Percentiles rank a stretch among this genome's conserved stretches.
These are phyloP conservation scores for Leptatherina wallacei DNA, from an alignment of 2,797 vertebrate genomes.

Conservation along the genomic window DNA sequence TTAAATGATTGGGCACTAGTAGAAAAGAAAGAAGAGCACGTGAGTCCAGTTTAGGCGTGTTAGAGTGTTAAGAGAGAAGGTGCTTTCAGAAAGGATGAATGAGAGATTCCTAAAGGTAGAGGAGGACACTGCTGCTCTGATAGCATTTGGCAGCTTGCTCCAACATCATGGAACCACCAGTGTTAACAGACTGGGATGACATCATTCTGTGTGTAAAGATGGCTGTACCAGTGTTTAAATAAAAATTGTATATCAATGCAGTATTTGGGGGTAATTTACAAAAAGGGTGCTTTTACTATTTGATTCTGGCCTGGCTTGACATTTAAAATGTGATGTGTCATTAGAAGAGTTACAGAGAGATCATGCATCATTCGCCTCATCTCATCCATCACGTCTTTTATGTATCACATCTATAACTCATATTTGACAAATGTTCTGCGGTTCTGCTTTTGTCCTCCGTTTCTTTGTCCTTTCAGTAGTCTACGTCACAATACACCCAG, in stretches of 20 bases:
- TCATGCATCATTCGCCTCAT: constrained; percentile 1
- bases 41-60: neutral
- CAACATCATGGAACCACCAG: neutral
- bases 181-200: neutral
- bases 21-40: neutral
- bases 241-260: neutral
- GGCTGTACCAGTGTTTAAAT: neutral
- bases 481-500: neutral
- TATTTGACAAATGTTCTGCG: constrained; percentile 11
- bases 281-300: constrained; percentile 2
- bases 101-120: neutral
- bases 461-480: constrained; percentile 18
- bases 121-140: neutral
- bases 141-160: neutral
- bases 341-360: constrained; percentile 17
- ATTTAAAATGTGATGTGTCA: constrained; percentile 3
- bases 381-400: constrained; percentile 18
- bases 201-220: neutral
- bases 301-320: neutral
- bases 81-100: neutral
- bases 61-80: neutral
- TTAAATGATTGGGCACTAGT: neutral
- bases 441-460: neutral
- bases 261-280: neutral
- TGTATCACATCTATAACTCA: constrained; percentile 29